Conservation (phyloP, 92 coral and sea anemone genomes). For the Porites divaricata region DNA sequence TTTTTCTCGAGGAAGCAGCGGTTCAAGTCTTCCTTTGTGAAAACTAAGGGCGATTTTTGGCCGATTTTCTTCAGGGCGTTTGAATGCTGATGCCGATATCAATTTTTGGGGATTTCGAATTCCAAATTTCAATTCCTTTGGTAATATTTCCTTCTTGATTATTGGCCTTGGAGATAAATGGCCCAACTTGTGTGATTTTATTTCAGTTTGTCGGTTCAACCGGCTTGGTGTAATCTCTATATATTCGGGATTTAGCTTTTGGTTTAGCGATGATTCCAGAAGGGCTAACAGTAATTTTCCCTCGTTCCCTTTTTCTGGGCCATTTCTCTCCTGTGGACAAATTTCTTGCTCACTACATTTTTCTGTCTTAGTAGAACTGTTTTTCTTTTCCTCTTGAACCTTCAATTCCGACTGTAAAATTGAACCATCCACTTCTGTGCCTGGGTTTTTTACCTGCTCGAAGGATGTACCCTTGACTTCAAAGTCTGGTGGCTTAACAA, state of each 20-base stretch:
- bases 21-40: constrained; percentile 24
- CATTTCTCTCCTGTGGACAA: background rate
- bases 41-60: background rate
- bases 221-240: constrained; percentile 10
- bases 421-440: background rate
- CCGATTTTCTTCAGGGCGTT: background rate
- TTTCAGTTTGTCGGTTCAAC: background rate
- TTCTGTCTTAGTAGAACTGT: background rate
- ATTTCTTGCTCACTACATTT: too few species aligned
- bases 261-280: constrained; percentile 26
- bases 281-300: constrained; percentile 8
- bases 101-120: constrained; percentile 16
- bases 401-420: background rate
- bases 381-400: background rate
- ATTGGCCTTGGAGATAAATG: background rate
- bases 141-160: constrained; percentile 7
- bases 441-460: background rate
- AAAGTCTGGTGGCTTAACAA: constrained; percentile 18
- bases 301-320: background rate
- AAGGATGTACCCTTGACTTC: constrained; percentile 32
- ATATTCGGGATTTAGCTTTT: constrained; percentile 21
- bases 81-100: background rate
- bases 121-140: constrained; percentile 40
- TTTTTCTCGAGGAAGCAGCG: constrained; percentile 31
- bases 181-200: background rate